Conservation (phyloP, 2,113 vertebrate species). For the Glaucidium brasilianum region DNA sequence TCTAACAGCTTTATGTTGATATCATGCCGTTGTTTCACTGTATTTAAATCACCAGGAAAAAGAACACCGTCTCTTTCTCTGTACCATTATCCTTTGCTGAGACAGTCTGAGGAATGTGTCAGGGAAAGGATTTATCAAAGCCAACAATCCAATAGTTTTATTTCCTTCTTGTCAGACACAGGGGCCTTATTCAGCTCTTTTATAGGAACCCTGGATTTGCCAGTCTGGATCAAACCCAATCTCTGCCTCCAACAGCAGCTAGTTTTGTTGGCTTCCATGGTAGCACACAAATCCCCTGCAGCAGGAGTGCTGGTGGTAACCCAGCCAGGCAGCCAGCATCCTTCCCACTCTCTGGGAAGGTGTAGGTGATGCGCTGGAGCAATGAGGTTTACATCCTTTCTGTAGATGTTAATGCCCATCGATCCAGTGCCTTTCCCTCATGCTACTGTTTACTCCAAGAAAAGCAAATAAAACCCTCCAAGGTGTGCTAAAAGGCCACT, state of each 20-base stretch:
- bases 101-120: constrained; percentile 20
- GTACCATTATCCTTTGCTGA: constrained; percentile 23
- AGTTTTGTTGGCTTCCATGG: neutral
- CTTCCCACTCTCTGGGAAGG: neutral
- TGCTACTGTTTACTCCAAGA: neutral
- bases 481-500: neutral
- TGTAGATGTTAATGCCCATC: neutral
- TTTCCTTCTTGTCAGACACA: constrained; percentile 36
- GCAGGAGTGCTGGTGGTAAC: neutral
- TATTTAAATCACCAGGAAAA: constrained; percentile 36
- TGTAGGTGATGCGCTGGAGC: neutral
- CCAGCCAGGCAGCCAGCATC: neutral
- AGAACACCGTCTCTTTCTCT: neutral
- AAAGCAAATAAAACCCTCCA: neutral
- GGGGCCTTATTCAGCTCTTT: constrained; percentile 18
- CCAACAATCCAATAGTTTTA: constrained; percentile 33
- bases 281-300: neutral
- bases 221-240: neutral
- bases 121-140: constrained; percentile 52
- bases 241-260: neutral
- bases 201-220: neutral
- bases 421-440: neutral
- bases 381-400: neutral
- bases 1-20: constrained; percentile 15
- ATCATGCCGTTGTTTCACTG: neutral